Evolutionary conservation across 2,113 vertebrate species (phyloP).

Genomic region (Caretta caretta): DNA sequence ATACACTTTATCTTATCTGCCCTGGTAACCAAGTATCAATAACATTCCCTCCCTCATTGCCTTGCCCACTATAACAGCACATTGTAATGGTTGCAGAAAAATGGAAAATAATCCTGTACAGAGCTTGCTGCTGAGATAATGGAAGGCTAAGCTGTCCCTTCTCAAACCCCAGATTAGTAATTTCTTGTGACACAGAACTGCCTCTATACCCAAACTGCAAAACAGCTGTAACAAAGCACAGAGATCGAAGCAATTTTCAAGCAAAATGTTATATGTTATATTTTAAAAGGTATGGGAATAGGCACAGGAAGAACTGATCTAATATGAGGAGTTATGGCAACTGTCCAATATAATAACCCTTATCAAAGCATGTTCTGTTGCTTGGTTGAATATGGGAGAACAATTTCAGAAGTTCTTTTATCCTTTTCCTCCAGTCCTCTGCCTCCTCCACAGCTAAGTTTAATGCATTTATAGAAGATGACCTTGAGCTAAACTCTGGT

Average conservation of each 20-base stretch:
- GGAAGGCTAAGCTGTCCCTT: constrained; percentile 65
- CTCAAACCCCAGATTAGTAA: constrained; percentile 62
- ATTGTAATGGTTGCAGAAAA: constrained; percentile 74
- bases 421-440: constrained; percentile 75
- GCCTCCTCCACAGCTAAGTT: constrained; percentile 70
- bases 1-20: constrained; percentile 80
- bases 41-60: constrained; percentile 75
- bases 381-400: constrained; percentile 70
- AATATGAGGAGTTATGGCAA: constrained; percentile 72
- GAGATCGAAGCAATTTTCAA: constrained; percentile 53
- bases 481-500: constrained; percentile 77
- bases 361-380: constrained; percentile 62
- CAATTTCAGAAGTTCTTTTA: constrained; percentile 81
- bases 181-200: constrained; percentile 59
- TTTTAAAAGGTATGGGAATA: constrained; percentile 67
- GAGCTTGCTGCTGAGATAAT: constrained; percentile 81
- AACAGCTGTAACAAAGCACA: constrained; percentile 48
- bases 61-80: constrained; percentile 71
- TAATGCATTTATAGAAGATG: constrained; percentile 68
- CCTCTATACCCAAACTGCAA: constrained; percentile 39
- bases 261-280: constrained; percentile 45
- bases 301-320: constrained; percentile 49
- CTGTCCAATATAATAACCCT: constrained; percentile 55
- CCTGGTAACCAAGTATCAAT: constrained; percentile 78
- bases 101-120: constrained; percentile 75